Conservation (phyloP, 2,888 invertebrate genomes). For the Camponotus fellah region DNA sequence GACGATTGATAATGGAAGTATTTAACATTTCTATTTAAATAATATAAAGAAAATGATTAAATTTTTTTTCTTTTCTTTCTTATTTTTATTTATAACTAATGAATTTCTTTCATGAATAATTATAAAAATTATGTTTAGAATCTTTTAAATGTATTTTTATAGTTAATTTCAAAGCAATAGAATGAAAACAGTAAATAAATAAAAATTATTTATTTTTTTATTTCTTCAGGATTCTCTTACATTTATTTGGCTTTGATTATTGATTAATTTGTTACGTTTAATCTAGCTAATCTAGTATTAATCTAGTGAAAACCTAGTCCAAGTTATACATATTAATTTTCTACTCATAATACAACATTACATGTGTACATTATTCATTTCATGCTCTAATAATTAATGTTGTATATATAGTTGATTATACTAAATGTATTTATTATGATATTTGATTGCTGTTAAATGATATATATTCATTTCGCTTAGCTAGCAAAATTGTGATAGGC, state of each 20-base stretch:
- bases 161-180: not conserved
- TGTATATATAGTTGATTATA: constrained; percentile 22
- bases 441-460: constrained; percentile 5
- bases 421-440: not conserved
- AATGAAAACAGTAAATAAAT: not conserved
- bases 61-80: not conserved
- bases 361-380: constrained; percentile 3
- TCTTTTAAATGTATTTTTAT: not conserved
- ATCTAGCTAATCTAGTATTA: not conserved
- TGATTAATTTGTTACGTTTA: not conserved
- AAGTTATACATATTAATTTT: constrained; percentile 26
- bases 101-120: not conserved
- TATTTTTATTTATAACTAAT: not conserved
- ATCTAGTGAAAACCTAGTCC: not conserved
- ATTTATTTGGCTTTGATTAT: not conserved
- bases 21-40: not conserved
- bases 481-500: not conserved
- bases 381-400: not conserved
- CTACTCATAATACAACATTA: not conserved
- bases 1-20: not conserved
- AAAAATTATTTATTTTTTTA: not conserved
- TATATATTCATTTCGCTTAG: not conserved
- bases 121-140: not conserved
- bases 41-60: not conserved
- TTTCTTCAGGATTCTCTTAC: no score